Evolutionary conservation across 2,113 vertebrate species (phyloP), one percentile per base, ranked within the genome.

Genomic region (Notothenia rossii): DNA sequence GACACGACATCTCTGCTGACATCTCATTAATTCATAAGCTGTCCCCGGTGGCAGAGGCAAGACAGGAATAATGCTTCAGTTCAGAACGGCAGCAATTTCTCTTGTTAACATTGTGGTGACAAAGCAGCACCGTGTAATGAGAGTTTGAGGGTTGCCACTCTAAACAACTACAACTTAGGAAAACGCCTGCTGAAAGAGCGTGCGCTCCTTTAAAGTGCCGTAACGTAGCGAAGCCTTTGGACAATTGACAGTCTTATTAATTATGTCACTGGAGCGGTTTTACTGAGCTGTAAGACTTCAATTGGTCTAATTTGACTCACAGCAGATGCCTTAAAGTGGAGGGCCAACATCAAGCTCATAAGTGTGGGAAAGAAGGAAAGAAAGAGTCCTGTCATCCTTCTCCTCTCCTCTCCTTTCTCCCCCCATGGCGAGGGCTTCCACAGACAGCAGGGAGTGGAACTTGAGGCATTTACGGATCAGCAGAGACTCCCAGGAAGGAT

Each of bases 391-490:
- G 13, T 58, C 58, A 49, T 59, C 43, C 11, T 25, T 20, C 40
- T 50, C 62, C 43, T 4, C 68, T 72, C 25, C 5, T 72, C 68
- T 77, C 29, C 9, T 9, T 14, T 75, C 77, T 79, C 62, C 70
- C 56, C 73, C 75, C 53, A 15, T 48, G 56, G 65, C 14, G 81
- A 65, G 78, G 65, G 71, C 83, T 79, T 72, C 50, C 59, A 48
- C 59, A 70, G 66, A 64, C 91, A 81, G 90, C 72, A 10, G 81
- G 86, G 75, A 69, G 77, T 22, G 67, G 82, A 74, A 83, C 80
- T 86, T 70, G 75, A 89, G 90, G 88, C 86, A 91, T 93, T 93
- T 93, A 89, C 88, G 45, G 71, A 92, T 85, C 86, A 80, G 90
- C 74, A 67, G 84, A 75, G 25, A 65, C 86, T 77, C 86, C 72